Conservation (phyloP, 1,140 invertebrate genomes). For the Mycetomoellerius zeteki region DNA sequence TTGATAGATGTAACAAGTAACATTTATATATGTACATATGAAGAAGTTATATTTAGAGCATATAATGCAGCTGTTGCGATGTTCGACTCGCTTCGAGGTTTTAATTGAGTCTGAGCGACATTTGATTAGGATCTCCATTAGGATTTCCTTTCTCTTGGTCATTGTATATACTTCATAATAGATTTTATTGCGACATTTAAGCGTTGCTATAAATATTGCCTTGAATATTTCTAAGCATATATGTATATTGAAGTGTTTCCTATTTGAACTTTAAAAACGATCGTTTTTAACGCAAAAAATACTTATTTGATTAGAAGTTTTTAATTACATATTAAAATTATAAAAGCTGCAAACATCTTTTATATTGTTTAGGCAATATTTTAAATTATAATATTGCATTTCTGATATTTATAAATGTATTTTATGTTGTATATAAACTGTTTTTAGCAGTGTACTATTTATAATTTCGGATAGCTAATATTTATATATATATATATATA, state of each 20-base stretch:
- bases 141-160: conserved; percentile 20
- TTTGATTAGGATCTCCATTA: conserved; percentile 28
- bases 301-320: neutral
- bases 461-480: neutral
- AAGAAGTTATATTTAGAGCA: conserved; percentile 5
- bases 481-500: too few species aligned
- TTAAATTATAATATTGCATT: neutral
- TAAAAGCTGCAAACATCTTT: neutral
- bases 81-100: neutral
- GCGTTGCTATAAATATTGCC: neutral
- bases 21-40: neutral
- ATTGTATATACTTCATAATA: neutral
- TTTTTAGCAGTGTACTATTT: neutral
- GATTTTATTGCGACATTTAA: conserved; percentile 12
- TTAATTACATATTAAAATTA: conserved; percentile 16
- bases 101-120: conserved; percentile 9
- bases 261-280: neutral
- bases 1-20: neutral
- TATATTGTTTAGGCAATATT: neutral
- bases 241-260: neutral
- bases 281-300: neutral
- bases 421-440: too few species aligned
- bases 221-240: neutral
- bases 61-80: neutral
- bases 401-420: neutral